Conservation (phyloP, 30 jellyfish, hydroid and myxozoan genomes). For the Clytia hemisphaerica region DNA sequence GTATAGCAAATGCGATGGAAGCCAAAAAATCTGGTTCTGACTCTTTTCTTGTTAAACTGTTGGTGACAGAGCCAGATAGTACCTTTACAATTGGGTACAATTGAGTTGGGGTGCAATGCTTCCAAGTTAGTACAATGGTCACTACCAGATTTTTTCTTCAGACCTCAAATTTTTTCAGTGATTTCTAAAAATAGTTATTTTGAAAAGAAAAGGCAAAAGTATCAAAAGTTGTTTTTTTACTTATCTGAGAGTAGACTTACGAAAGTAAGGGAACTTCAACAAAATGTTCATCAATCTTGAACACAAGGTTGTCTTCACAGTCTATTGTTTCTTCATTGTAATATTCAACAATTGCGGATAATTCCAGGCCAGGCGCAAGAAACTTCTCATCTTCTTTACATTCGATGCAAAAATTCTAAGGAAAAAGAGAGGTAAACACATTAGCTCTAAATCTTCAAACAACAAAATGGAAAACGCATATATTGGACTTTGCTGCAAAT, state of each 20-base stretch:
- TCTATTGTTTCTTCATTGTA: conserved; percentile 49
- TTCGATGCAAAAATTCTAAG: conserved; percentile 50
- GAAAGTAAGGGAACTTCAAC: conserved; percentile 67
- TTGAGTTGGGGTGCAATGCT: too few relatives aligned
- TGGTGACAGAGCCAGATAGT: too few relatives aligned
- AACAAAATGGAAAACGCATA: too few relatives aligned
- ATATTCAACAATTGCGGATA: conserved; percentile 59
- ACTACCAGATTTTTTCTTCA: too few relatives aligned
- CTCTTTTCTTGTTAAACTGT: too few relatives aligned
- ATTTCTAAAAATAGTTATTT: background rate
- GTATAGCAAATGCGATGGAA: too few relatives aligned
- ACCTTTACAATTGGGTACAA: too few relatives aligned
- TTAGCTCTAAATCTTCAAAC: too few relatives aligned
- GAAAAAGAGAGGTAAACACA: too few relatives aligned
- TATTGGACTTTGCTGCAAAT: too few relatives aligned
- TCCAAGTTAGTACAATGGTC: too few relatives aligned
- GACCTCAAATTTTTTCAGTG: background rate
- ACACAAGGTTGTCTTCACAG: conserved; percentile 34
- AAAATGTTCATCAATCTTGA: conserved; percentile 57
- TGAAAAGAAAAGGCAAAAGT: background rate
- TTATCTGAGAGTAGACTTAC: conserved; percentile 45
- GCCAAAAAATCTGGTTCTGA: too few relatives aligned
- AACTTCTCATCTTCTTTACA: conserved; percentile 51
- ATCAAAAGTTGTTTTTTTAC: background rate
- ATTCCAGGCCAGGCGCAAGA: conserved; percentile 82